Percentiles rank a stretch among this genome's conserved stretches.
Conservation (phyloP, 2,113 vertebrate genomes). For the Anhinga rufa region DNA sequence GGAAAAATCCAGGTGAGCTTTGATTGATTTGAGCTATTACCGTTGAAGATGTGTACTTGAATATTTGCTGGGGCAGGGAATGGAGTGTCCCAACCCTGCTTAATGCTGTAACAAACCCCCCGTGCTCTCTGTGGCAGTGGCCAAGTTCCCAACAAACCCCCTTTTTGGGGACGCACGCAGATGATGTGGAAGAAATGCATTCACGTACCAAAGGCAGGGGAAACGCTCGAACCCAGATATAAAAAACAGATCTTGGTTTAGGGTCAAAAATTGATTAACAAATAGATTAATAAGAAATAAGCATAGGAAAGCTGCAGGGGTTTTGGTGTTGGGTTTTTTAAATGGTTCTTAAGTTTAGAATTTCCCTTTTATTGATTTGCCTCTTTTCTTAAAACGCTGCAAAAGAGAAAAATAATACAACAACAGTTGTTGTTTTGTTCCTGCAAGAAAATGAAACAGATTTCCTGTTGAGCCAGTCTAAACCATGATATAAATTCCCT, state of each 20-base stretch:
- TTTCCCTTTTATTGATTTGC: background rate
- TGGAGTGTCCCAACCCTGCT: accelerated
- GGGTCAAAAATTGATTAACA: background rate
- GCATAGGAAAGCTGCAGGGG: background rate
- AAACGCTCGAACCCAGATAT: background rate
- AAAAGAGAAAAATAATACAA: background rate
- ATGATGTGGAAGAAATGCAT: background rate
- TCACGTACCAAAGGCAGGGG: background rate
- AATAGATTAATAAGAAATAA: background rate
- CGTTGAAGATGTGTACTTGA: accelerated
- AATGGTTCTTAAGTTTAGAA: background rate
- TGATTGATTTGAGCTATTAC: background rate
- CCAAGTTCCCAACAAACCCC: background rate
- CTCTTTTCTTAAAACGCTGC: background rate
- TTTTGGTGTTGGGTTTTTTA: background rate
- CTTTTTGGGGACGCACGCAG: background rate
- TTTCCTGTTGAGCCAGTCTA: background rate
- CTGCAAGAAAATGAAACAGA: background rate
- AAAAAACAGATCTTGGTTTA: background rate
- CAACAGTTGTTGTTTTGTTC: background rate
- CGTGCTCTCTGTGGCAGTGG: accelerated
- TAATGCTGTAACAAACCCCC: background rate
- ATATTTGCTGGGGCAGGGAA: background rate
- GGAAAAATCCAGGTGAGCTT: background rate
- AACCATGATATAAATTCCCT: background rate